Evolutionary conservation across 2,113 vertebrate species (phyloP).

Genomic region (Mustela nigripes): DNA sequence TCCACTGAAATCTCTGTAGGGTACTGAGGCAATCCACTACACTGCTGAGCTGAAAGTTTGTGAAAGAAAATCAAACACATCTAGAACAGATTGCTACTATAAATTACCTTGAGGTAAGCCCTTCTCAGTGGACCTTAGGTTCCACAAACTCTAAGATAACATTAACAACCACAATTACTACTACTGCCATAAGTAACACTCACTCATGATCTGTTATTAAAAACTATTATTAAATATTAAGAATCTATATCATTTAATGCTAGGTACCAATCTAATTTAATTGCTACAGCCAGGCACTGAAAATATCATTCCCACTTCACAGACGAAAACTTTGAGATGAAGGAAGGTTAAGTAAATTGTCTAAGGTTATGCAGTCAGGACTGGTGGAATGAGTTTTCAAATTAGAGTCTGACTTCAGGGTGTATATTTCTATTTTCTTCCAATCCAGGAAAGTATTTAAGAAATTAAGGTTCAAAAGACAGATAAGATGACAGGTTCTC

Average conservation of each 20-base stretch:
- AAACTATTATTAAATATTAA: slow-evolving; percentile 52
- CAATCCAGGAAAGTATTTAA: neutral
- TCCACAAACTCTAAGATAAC: neutral
- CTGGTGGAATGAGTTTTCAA: neutral
- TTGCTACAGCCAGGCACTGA: neutral
- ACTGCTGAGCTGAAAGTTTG: neutral
- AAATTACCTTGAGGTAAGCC: neutral
- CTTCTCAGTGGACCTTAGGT: neutral
- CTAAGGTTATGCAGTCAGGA: neutral
- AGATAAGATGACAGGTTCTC: neutral
- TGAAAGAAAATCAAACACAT: neutral
- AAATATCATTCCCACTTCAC: neutral
- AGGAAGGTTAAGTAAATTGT: neutral
- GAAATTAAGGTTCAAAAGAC: neutral
- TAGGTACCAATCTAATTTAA: slow-evolving; percentile 12
- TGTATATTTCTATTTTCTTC: neutral
- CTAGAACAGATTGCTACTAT: neutral
- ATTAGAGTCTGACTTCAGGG: neutral
- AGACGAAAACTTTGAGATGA: neutral
- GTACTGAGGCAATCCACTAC: neutral
- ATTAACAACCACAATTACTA: neutral
- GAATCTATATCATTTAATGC: neutral
- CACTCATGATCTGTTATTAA: slow-evolving; percentile 14
- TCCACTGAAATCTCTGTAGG: neutral
- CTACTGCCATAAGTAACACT: neutral